Evolutionary conservation across 2,113 vertebrate species (phyloP).

Genomic region (Clupea harengus): DNA sequence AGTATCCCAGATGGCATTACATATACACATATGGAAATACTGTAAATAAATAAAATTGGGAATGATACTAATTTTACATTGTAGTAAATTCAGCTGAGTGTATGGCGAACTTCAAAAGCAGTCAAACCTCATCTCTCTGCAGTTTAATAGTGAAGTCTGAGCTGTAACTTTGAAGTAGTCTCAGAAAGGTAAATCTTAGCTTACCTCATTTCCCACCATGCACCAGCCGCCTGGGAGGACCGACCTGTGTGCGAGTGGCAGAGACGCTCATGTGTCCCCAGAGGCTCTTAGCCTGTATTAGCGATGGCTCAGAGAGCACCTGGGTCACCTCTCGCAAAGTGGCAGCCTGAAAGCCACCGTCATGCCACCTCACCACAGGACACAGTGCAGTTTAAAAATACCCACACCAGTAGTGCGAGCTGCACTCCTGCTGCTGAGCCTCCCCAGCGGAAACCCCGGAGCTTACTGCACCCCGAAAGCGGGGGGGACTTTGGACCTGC

Average conservation of each 20-base stretch:
- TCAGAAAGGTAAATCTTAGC: background rate
- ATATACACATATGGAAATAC: constrained; percentile 12
- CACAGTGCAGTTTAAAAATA: background rate
- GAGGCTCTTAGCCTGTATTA: background rate
- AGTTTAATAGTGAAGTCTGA: background rate
- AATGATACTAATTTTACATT: constrained; percentile 3
- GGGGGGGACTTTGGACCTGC: constrained; percentile 1
- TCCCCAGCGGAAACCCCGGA: background rate
- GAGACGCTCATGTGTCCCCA: background rate
- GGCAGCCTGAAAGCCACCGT: background rate
- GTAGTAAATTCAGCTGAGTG: background rate
- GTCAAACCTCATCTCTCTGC: background rate
- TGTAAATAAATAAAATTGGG: background rate
- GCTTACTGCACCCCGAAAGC: background rate
- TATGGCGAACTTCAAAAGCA: background rate
- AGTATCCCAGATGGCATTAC: background rate
- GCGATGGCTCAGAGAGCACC: background rate
- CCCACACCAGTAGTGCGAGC: background rate
- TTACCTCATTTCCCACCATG: background rate
- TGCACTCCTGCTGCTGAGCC: background rate
- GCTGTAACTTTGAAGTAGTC: background rate
- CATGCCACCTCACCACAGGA: background rate
- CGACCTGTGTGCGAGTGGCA: background rate
- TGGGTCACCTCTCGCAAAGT: constrained; percentile 1
- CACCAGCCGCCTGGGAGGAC: background rate